Base-by-base conservation (phyloP, 1,140 invertebrate species). In the Cotesia glomerata region DNA sequence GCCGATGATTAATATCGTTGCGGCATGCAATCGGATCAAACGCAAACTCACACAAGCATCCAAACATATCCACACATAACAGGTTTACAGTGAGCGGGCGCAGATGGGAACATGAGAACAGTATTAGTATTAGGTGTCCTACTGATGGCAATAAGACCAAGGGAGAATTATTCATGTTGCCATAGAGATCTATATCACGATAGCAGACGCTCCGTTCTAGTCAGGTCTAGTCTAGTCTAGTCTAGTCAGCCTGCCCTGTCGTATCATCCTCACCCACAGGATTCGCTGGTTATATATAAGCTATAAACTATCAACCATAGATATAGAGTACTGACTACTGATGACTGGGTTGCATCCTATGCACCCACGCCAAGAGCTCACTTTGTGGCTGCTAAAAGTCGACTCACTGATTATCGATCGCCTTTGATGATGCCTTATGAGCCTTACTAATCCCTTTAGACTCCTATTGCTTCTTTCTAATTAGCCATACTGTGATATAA, bases 1-100 rank as follows among this genome's bases (percentile, higher is more conserved):
- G 75, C 69, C 77, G 63, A 82, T 85, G 84, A 85, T 84, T 85
- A 85, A 84, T 84, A 85, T 83, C 82, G 78, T 75, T 79, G 79
- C 78, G 79, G 82, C 83, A 85, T 84, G 83, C 83, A 84, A 85
- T 83, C 83, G 79, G 82, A 84, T 84, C 83, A 77, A 79, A 81
- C 81, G 77, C 52, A 8, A 35, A 51, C 49, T 8, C 65, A 67
- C 36, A 64, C 34, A 54, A 11, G 13, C 35, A 62, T 32, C 26
- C 8, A 62, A 11, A 59, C 56, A 26, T 59, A n/a, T 9, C 13
- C 59, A 34, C 32, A 7, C 7, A 35, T 62, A 8, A 18, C 56
- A 62, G 9, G 14, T 16, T 13, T 35, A 62, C 4, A 62, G 39
- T 45, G 39, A 39, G 34, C 16, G n/a, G 1, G 36, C 16, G 13